Evolutionary conservation across 2,888 invertebrate genomes (phyloP).

Genomic region (Drosophila cognata): DNA sequence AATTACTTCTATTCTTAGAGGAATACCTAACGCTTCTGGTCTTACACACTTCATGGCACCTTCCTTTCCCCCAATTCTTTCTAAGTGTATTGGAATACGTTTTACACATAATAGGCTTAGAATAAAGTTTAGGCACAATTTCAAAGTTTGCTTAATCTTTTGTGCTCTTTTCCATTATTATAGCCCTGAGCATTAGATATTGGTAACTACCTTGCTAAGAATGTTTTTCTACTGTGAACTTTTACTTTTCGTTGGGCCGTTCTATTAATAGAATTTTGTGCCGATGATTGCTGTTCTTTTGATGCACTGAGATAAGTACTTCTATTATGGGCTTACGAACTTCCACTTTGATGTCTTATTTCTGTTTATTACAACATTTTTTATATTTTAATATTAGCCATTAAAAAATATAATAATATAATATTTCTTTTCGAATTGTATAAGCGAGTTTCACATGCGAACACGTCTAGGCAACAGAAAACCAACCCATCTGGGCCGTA

Average conservation of each 20-base stretch:
- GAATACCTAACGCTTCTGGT: not conserved
- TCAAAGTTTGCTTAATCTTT: constrained; percentile 44
- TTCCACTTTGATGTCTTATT: constrained; percentile 45
- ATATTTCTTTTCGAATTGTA: constrained; percentile 5
- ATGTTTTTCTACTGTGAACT: constrained; percentile 12
- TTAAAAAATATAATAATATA: constrained; percentile 32
- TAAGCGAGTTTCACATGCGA: not conserved
- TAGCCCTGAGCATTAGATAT: constrained; percentile 11
- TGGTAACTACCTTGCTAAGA: constrained; percentile 3
- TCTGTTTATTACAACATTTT: constrained; percentile 17
- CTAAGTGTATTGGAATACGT: not conserved
- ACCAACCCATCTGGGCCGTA: constrained; percentile 11
- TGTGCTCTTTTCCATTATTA: constrained; percentile 23
- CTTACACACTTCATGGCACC: not conserved
- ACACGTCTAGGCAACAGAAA: not conserved
- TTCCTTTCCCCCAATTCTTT: not conserved
- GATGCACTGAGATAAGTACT: constrained; percentile 11
- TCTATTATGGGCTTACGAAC: constrained; percentile 1
- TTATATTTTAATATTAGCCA: constrained; percentile 35
- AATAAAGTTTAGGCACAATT: constrained; percentile 23
- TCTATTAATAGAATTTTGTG: constrained; percentile 25
- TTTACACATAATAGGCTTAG: not conserved
- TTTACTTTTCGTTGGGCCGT: constrained; percentile 12
- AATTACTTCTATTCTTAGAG: not conserved
- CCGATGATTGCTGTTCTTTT: constrained; percentile 4